A percentile compares a stretch with the other conserved stretches of the same genome.
Conservation (phyloP, 2,113 vertebrate species). For the Mola mola region DNA sequence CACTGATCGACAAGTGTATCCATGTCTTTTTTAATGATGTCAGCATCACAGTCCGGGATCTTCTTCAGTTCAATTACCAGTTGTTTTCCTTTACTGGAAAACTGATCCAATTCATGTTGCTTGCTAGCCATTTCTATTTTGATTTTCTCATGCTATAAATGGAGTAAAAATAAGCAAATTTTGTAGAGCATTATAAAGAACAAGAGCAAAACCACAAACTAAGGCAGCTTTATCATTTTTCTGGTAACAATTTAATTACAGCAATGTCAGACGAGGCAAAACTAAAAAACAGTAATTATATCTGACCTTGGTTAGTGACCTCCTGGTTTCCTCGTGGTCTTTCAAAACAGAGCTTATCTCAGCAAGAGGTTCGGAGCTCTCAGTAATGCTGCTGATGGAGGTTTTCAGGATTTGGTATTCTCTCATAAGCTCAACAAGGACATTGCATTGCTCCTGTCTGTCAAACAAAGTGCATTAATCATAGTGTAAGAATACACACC, state of each 20-base stretch:
- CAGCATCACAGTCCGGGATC: conserved; percentile 84
- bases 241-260: not conserved
- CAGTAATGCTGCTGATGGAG: conserved; percentile 82
- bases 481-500: not conserved
- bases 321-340: conserved; percentile 88
- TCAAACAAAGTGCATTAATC: not conserved
- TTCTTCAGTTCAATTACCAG: conserved; percentile 89
- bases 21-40: conserved; percentile 86
- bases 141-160: conserved; percentile 87
- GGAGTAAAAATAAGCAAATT: conserved; percentile 4
- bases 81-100: conserved; percentile 91
- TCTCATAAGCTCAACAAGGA: conserved; percentile 88
- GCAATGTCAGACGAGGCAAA: not conserved
- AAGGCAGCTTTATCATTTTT: too few relatives aligned
- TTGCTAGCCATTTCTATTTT: conserved; percentile 86
- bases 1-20: conserved; percentile 90
- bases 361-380: conserved; percentile 83
- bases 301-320: conserved; percentile 87
- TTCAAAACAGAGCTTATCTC: conserved; percentile 84
- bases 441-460: conserved; percentile 91
- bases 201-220: too few relatives aligned
- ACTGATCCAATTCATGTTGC: conserved; percentile 88
- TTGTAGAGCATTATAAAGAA: too few relatives aligned
- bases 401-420: conserved; percentile 90
- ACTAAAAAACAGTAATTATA: not conserved